Base-by-base conservation (phyloP, 2,113 vertebrate genomes). In the Rutilus rutilus region DNA sequence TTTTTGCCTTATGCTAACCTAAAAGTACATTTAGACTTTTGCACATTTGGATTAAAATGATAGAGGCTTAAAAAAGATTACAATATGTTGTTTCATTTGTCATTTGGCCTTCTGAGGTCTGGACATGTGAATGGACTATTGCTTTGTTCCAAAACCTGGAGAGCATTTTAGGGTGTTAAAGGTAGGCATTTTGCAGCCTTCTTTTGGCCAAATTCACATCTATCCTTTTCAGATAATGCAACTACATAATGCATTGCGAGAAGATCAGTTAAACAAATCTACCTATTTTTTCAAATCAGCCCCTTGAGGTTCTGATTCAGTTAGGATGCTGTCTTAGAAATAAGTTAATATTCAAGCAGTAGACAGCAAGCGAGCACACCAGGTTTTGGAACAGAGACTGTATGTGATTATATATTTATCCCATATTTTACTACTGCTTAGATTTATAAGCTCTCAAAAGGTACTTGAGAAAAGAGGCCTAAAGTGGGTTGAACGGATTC, bases 391-490 rank as follows among this genome's bases (percentile, higher is more conserved):
- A 87, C 73, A 57, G 85, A 75, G 39, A 12, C 11, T 25, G 39
- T 12, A 77, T 74, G 54, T 23, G 17, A 57, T 67, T 23, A 42
- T 27, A 25, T 74, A 69, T 86, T 80, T 39, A 71, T 75, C 59
- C 54, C 50, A 69, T 85, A 77, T 85, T 85, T 82, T 77, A 54
- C 36, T 64, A 59, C n/a, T 64, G 5, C 57, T 33, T 69, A 14
- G 39, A 25, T 33, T 78, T 81, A 17, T 45, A 75, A 74, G 80
- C 12, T 71, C 57, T 79, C 78, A 19, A 64, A 81, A 39, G 36
- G 27, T 60, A 86, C 78, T 65, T 81, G 69, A 47, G 30, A 60
- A 75, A 80, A 15, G 42, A 82, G 39, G 77, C 47, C 42, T 50
- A 52, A 73, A 80, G 77, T 71, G 85, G 45, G 27, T 27, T 86